Evolutionary conservation across 2,113 vertebrate species (phyloP).

Genomic region (Heptranchias perlo): DNA sequence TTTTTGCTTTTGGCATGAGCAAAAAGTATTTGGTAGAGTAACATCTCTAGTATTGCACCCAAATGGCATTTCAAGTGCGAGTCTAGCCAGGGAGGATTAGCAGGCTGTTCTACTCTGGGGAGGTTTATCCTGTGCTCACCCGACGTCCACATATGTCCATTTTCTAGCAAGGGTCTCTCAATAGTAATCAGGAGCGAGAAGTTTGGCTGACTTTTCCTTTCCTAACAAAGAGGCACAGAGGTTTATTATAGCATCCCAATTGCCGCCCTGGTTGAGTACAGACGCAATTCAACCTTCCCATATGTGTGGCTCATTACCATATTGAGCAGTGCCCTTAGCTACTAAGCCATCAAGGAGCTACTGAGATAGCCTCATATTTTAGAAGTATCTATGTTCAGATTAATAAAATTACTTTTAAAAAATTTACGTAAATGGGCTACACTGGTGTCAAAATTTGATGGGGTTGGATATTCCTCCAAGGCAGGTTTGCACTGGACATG

Average conservation of each 20-base stretch:
- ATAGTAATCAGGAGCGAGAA: neutral
- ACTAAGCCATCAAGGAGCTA: neutral
- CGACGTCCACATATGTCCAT: neutral
- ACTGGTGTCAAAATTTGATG: too few species aligned
- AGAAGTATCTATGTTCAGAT: neutral
- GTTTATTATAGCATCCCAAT: neutral
- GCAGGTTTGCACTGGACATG: too few species aligned
- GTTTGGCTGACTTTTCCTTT: neutral
- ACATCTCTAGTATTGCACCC: neutral
- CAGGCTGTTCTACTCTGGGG: neutral
- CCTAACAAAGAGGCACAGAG: neutral
- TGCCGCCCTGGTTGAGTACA: neutral
- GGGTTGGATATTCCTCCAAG: too few species aligned
- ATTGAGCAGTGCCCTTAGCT: neutral
- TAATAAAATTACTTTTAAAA: too few species aligned
- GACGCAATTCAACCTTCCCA: neutral
- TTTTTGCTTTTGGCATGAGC: neutral
- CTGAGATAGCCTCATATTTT: neutral
- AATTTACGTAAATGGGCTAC: too few species aligned
- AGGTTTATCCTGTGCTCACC: neutral
- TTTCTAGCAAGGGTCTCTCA: neutral
- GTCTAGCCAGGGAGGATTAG: neutral
- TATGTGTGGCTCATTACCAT: neutral
- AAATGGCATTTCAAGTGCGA: neutral
- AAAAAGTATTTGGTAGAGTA: neutral